These are phyloP conservation scores for Euleptes europaea DNA, from an alignment of 2,113 vertebrate genomes.

Conservation along the genomic window DNA sequence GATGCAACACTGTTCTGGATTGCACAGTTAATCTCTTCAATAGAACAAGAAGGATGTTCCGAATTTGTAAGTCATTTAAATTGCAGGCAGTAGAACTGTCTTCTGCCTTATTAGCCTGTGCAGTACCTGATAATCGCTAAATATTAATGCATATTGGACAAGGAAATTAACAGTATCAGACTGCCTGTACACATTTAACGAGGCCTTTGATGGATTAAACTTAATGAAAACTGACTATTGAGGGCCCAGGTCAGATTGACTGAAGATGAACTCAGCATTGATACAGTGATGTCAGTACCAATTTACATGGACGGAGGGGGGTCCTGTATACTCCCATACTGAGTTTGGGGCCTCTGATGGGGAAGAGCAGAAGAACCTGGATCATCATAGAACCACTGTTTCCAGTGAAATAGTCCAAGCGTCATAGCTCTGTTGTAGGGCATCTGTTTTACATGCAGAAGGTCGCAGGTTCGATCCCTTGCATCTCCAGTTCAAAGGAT, in stretches of 20 bases:
- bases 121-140: slow-evolving; percentile 19
- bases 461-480: no score
- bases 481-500: no score
- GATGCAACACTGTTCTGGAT: no score
- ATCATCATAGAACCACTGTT: not conserved
- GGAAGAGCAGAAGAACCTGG: not conserved
- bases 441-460: no score
- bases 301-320: not conserved
- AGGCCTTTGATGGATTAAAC: not conserved
- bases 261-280: not conserved
- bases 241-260: not conserved
- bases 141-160: slow-evolving; percentile 29
- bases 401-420: not conserved
- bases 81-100: slow-evolving; percentile 22
- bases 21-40: slow-evolving; percentile 7
- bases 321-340: not conserved
- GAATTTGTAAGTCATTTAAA: slow-evolving; percentile 29
- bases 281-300: not conserved
- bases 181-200: not conserved
- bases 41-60: not conserved
- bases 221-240: not conserved
- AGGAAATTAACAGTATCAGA: slow-evolving; percentile 26
- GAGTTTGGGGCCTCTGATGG: not conserved
- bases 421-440: no score
- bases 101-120: slow-evolving; percentile 41